A percentile compares a stretch with the other conserved stretches of the same genome.
These are phyloP conservation scores for Thumatha senex DNA, from an alignment of 2,888 invertebrate genomes.

Conservation along the genomic window DNA sequence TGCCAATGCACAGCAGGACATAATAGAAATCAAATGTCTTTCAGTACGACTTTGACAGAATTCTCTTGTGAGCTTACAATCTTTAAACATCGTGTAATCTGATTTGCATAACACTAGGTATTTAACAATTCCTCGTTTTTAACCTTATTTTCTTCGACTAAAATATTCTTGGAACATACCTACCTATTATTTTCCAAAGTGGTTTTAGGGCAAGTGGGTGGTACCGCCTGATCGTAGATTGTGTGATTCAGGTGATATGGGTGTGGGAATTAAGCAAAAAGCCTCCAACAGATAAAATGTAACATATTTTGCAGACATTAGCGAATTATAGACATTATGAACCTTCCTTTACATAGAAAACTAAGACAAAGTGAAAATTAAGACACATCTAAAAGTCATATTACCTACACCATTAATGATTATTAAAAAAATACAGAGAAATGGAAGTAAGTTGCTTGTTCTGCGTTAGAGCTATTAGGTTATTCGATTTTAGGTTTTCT, in stretches of 20 bases:
- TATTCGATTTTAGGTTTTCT: too few relatives aligned
- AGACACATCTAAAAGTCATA: too few relatives aligned
- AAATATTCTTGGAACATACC: constrained; percentile 57
- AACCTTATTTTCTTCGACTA: constrained; percentile 45
- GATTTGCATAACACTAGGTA: constrained; percentile 54
- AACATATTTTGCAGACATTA: too few relatives aligned
- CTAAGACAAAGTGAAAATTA: too few relatives aligned
- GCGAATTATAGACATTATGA: too few relatives aligned
- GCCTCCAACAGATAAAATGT: too few relatives aligned
- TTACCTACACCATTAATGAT: too few relatives aligned
- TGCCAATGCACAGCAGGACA: constrained; percentile 25
- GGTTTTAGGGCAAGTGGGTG: constrained; percentile 70
- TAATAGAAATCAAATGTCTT: constrained; percentile 38
- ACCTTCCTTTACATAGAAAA: too few relatives aligned
- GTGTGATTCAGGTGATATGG: constrained; percentile 70
- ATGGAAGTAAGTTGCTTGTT: too few relatives aligned
- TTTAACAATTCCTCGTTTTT: constrained; percentile 47
- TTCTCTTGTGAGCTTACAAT: constrained; percentile 5
- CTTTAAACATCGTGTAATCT: constrained; percentile 22
- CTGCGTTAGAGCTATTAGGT: too few relatives aligned
- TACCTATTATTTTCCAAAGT: constrained; percentile 45
- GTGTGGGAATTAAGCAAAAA: constrained; percentile 66
- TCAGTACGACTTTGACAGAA: constrained; percentile 34
- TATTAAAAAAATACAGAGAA: too few relatives aligned
- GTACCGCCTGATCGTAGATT: constrained; percentile 62